Evolutionary conservation across 2,797 vertebrate species (phyloP).

Genomic region (Meriones psammophilus): DNA sequence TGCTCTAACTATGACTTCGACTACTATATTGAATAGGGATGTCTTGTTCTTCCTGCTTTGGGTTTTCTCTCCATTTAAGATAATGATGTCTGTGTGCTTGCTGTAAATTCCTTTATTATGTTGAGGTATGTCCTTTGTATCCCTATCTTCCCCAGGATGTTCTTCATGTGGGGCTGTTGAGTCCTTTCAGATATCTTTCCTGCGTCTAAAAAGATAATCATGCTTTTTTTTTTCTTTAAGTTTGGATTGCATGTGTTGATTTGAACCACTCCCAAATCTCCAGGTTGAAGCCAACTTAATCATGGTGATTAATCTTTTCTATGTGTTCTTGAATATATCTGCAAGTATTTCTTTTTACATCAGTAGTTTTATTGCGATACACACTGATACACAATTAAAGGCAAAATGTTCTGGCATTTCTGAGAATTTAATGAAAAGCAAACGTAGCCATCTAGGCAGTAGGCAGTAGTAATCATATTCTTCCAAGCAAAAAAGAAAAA

Average conservation of each 20-base stretch:
- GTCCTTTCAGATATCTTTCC: neutral
- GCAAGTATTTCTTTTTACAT: slow-evolving; percentile 71
- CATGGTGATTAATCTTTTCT: neutral
- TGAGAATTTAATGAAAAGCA: slow-evolving; percentile 86
- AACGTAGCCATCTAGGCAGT: slow-evolving; percentile 78
- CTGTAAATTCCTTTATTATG: neutral
- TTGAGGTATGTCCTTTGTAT: neutral
- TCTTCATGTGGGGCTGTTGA: neutral
- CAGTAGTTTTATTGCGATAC: slow-evolving; percentile 89
- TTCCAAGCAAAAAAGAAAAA: slow-evolving; percentile 69
- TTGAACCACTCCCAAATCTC: neutral
- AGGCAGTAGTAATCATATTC: slow-evolving; percentile 80
- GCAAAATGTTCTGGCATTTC: slow-evolving; percentile 88
- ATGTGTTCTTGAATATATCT: neutral
- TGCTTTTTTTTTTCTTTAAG: neutral
- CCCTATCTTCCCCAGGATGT: neutral
- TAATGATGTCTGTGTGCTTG: neutral
- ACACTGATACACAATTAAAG: slow-evolving; percentile 81
- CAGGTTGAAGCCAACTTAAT: neutral
- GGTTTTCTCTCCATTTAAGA: neutral
- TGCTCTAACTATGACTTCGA: neutral
- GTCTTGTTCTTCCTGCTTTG: neutral
- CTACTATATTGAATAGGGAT: neutral
- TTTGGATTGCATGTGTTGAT: neutral
- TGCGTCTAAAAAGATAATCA: neutral